Evolutionary conservation across 2,888 invertebrate species (phyloP).

Genomic region (Dysmachus trigonus): DNA sequence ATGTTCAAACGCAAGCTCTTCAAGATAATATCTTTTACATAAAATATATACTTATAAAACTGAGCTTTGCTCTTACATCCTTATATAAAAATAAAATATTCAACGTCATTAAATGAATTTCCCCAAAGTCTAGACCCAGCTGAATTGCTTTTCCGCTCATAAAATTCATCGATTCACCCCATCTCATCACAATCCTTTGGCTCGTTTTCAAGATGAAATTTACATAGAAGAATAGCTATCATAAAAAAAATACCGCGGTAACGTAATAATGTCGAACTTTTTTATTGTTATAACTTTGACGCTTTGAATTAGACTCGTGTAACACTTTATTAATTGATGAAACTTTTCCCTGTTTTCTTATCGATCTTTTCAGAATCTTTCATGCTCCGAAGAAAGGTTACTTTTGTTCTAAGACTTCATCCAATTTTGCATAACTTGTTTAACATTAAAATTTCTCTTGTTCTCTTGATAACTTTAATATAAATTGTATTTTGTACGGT

Average conservation of each 20-base stretch:
- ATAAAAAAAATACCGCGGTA: background rate
- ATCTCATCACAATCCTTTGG: background rate
- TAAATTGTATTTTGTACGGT: too few species aligned
- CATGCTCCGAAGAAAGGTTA: background rate
- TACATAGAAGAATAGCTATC: background rate
- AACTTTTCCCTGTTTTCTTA: background rate
- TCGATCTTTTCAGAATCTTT: background rate
- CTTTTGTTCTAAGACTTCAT: background rate
- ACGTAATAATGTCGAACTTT: background rate
- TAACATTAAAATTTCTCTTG: too few species aligned
- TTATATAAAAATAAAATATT: background rate
- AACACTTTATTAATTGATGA: background rate
- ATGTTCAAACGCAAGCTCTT: too few species aligned
- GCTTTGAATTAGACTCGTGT: background rate
- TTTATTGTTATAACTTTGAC: background rate
- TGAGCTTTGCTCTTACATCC: background rate
- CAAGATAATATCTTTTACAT: too few species aligned
- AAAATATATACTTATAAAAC: too few species aligned
- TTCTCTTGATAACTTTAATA: too few species aligned
- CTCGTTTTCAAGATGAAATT: background rate
- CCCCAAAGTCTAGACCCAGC: background rate
- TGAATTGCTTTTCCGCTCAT: background rate
- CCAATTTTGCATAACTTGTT: background rate
- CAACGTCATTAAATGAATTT: too few species aligned
- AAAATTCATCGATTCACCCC: background rate